Evolutionary conservation across 2,113 vertebrate genomes (phyloP).

Genomic region (Spilogale gracilis): DNA sequence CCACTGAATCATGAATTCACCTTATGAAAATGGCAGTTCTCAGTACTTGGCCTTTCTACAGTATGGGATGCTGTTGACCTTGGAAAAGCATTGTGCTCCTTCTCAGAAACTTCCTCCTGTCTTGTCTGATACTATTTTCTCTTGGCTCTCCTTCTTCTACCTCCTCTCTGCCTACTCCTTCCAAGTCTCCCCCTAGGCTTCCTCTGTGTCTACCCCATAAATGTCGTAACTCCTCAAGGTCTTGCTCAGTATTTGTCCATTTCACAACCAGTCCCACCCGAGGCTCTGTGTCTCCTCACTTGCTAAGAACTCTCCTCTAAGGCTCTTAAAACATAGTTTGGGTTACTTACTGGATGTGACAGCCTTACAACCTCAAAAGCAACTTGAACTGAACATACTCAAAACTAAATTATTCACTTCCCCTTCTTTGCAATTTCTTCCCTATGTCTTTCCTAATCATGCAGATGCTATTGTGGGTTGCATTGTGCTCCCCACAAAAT

Average conservation of each 20-base stretch:
- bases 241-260: background rate
- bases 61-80: background rate
- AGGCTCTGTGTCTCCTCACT: background rate
- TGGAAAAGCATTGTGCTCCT: background rate
- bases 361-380: background rate
- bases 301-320: background rate
- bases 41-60: background rate
- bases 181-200: background rate
- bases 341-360: background rate
- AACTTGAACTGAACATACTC: background rate
- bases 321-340: background rate
- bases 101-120: background rate
- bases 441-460: background rate
- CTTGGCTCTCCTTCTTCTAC: background rate
- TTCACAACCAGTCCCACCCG: background rate
- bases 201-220: background rate
- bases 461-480: background rate
- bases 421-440: background rate
- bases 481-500: background rate
- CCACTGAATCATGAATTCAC: background rate
- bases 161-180: background rate
- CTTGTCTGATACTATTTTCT: background rate
- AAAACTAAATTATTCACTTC: background rate
- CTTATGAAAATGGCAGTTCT: background rate
- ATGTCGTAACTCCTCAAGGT: background rate